Conservation (phyloP, 2,797 vertebrate species). For the Kryptolebias ocellatus region DNA sequence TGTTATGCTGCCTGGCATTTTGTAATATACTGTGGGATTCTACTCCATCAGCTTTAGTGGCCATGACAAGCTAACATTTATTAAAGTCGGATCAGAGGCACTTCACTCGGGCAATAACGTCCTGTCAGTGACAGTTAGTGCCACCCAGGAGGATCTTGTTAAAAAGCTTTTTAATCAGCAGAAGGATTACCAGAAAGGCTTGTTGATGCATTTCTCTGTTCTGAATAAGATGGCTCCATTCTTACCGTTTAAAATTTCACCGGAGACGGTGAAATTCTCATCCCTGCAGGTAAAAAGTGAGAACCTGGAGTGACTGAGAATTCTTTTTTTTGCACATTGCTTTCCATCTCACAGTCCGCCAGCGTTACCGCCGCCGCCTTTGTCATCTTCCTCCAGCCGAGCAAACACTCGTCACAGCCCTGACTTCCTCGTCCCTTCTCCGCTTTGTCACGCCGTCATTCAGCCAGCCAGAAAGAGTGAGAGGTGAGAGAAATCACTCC, state of each 20-base stretch:
- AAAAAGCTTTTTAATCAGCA: constrained; percentile 62
- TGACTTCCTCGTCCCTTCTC: constrained; percentile 33
- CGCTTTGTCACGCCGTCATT: constrained; percentile 52
- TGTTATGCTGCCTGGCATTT: constrained; percentile 10
- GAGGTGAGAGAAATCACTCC: constrained; percentile 29
- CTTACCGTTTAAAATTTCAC: neutral
- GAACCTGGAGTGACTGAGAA: constrained; percentile 6
- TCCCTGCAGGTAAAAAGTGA: constrained; percentile 2
- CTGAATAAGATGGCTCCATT: neutral
- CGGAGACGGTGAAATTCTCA: neutral
- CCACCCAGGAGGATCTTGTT: constrained; percentile 44
- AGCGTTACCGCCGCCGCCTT: constrained; percentile 18
- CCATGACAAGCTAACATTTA: constrained; percentile 53
- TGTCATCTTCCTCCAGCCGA: constrained; percentile 32
- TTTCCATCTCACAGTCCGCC: constrained; percentile 8
- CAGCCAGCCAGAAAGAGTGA: constrained; percentile 28
- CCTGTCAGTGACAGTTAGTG: constrained; percentile 44
- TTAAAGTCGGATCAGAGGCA: constrained; percentile 44
- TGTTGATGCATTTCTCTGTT: constrained; percentile 9
- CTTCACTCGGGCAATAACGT: constrained; percentile 42
- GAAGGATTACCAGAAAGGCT: constrained; percentile 25
- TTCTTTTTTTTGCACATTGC: constrained; percentile 23
- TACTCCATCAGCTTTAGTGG: constrained; percentile 29
- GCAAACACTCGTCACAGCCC: constrained; percentile 45
- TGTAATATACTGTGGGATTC: constrained; percentile 15